Conservation (phyloP, 2,113 vertebrate species). For the Tinamus guttatus region DNA sequence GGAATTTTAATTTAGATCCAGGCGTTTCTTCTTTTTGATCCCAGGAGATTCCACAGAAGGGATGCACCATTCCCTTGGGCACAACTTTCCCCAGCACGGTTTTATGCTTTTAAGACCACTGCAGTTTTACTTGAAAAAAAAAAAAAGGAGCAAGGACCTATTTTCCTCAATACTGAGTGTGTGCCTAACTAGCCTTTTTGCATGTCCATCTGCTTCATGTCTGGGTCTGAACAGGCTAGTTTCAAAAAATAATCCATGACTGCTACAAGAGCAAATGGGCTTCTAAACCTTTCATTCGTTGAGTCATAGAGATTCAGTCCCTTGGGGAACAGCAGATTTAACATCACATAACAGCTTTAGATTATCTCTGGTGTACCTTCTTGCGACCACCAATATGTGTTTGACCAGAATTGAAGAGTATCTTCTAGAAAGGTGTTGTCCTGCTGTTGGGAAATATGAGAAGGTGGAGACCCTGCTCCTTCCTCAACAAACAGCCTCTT, state of each 20-base stretch:
- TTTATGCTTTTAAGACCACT: background rate
- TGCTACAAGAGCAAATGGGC: background rate
- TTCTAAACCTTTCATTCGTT: background rate
- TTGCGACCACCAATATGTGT: background rate
- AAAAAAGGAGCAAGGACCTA: background rate
- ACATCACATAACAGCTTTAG: background rate
- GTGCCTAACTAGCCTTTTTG: background rate
- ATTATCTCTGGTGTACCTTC: background rate
- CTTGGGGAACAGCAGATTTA: background rate
- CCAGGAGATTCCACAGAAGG: background rate
- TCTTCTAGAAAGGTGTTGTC: background rate
- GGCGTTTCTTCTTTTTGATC: background rate
- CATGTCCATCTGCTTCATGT: background rate
- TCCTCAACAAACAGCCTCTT: background rate
- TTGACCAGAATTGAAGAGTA: background rate
- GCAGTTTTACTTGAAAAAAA: background rate
- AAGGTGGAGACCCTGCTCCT: background rate
- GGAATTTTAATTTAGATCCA: background rate
- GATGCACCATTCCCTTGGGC: background rate
- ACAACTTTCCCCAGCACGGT: background rate
- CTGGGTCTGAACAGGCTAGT: background rate
- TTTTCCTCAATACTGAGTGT: accelerated
- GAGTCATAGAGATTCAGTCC: background rate
- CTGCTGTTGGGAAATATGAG: background rate
- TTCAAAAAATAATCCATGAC: background rate